Conservation (phyloP, 2,113 vertebrate genomes). For the Cryptomyrus ogoouensis region DNA sequence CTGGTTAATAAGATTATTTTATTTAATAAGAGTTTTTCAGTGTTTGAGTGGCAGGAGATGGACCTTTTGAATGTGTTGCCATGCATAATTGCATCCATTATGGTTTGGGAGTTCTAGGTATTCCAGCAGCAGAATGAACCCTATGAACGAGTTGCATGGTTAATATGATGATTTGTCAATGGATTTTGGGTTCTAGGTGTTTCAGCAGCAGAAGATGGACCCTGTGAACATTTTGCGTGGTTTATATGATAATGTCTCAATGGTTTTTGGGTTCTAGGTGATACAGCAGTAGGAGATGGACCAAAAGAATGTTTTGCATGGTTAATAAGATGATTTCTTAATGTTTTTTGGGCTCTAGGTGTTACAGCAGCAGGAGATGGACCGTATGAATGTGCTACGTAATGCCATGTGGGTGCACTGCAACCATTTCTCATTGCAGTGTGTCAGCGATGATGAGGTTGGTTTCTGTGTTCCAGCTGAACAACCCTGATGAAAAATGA, state of each 20-base stretch:
- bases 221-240: not conserved
- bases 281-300: not conserved
- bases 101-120: not conserved
- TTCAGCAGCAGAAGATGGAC: not conserved
- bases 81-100: not conserved
- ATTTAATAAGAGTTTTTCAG: not conserved
- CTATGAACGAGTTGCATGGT: not conserved
- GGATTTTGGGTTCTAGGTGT: not conserved
- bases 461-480: not conserved
- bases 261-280: not conserved
- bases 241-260: not conserved
- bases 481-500: not conserved
- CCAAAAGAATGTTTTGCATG: conserved; percentile 30
- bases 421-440: conserved; percentile 85
- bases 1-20: too few relatives aligned
- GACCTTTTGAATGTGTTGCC: not conserved
- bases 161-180: not conserved
- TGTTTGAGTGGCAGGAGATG: not conserved
- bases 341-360: conserved; percentile 56
- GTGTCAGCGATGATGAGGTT: conserved; percentile 86
- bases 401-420: conserved; percentile 87
- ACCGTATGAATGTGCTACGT: conserved; percentile 77
- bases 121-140: not conserved
- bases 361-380: conserved; percentile 82
- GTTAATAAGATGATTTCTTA: not conserved